Evolutionary conservation across 2,113 vertebrate species (phyloP).

Genomic region (Oceanites oceanicus): DNA sequence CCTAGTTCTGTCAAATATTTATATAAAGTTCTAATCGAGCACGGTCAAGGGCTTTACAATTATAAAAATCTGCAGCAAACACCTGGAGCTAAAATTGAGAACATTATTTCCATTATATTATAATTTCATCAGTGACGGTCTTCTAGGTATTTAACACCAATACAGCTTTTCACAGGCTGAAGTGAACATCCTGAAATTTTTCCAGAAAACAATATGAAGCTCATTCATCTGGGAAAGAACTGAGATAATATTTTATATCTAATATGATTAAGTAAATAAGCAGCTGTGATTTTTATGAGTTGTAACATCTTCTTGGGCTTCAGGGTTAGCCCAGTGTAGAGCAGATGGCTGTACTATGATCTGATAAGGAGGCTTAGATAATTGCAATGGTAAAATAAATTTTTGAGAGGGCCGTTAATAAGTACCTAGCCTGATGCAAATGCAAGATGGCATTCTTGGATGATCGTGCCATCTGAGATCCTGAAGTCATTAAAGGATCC

Average conservation of each 20-base stretch:
- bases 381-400: background rate
- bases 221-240: background rate
- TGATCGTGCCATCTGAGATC: background rate
- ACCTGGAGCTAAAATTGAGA: background rate
- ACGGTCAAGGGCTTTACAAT: background rate
- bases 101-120: background rate
- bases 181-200: background rate
- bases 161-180: background rate
- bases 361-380: background rate
- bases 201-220: conserved; percentile 1
- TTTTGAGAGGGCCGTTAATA: background rate
- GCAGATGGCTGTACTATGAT: background rate
- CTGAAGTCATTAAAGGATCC: background rate
- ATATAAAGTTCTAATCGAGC: background rate
- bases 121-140: background rate
- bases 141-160: background rate
- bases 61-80: background rate
- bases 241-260: conserved; percentile 2
- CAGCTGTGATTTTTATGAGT: background rate
- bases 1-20: background rate
- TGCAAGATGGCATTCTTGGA: background rate
- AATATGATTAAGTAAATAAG: conserved; percentile 35
- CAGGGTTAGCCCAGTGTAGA: background rate
- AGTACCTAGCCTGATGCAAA: background rate
- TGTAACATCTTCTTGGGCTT: conserved; percentile 4